A percentile compares a stretch with the other conserved stretches of the same genome.
Conservation (phyloP, 2,888 invertebrate genomes). For the Ennomos erosarius region DNA sequence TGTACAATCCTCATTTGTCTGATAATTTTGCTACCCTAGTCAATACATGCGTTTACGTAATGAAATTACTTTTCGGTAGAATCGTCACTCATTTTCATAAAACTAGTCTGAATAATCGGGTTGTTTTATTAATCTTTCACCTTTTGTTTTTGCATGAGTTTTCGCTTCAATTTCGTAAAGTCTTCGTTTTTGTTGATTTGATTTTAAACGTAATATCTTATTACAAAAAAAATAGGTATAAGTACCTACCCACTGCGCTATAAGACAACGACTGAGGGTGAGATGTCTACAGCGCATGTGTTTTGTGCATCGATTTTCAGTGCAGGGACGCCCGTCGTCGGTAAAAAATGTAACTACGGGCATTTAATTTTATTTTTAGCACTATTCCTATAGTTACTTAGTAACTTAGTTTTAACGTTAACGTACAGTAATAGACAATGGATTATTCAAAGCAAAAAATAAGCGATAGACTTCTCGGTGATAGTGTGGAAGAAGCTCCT, state of each 20-base stretch:
- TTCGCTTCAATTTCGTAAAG: not conserved
- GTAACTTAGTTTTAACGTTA: not conserved
- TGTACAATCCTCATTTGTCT: constrained; percentile 14
- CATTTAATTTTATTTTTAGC: not conserved
- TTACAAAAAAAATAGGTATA: constrained; percentile 1
- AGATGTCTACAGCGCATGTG: constrained; percentile 17
- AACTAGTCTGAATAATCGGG: not conserved
- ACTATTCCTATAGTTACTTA: no score
- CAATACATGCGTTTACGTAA: constrained; percentile 22
- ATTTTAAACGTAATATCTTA: constrained; percentile 10
- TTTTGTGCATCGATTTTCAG: constrained; percentile 25
- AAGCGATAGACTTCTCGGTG: no score
- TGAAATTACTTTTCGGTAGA: constrained; percentile 3
- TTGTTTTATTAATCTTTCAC: constrained; percentile 9
- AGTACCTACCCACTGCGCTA: constrained; percentile 7
- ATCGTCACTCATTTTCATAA: constrained; percentile 10
- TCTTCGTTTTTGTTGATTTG: not conserved
- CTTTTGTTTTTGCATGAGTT: not conserved
- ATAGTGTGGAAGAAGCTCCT: no score
- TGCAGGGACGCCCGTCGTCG: constrained; percentile 13
- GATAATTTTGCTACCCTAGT: not conserved
- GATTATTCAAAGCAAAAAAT: no score
- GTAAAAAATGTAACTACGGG: constrained; percentile 2
- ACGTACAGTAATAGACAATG: no score
- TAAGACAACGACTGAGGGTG: constrained; percentile 10